Base-by-base conservation (phyloP, 1,140 invertebrate genomes). In the Platyscapa corneri region DNA sequence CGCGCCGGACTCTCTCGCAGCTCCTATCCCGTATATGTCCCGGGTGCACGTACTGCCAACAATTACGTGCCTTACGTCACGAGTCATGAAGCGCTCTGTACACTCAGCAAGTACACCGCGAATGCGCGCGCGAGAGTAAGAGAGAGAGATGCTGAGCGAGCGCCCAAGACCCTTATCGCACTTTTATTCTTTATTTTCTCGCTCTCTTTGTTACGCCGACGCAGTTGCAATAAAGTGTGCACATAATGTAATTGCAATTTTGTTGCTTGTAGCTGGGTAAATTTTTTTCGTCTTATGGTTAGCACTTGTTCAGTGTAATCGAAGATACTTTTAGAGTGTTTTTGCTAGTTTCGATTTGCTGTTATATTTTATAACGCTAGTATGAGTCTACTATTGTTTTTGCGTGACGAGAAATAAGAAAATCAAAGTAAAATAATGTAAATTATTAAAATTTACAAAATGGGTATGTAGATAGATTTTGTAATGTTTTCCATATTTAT, bases 61-160 rank as follows among this genome's bases (percentile, higher is more conserved):
- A 93, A 93, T 93, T 93, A 92, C 92, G 91, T 89, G 88, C 89
- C 90, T 92, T 91, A 91, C 91, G 90, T 92, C 90, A 91, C 88
- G 89, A 89, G 89, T 88, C 89, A 88, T 90, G 90, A 88, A 90
- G 46, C 72, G 3, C 64, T 78, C 56, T 3, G 74, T 78, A 53
- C 83, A 18, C 34, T 32, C 60, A 0, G 27, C 39, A 75, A 80
- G 84, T 81, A 72, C 84, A 53, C 70, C 12, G 37, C 70, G 34
- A 42, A 3, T n/a, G 14, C 67, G 20, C 67, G 42, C 27, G 64
- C 53, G 78, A 60, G 65, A 16, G 34, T 32, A 39, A n/a, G 30
- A 27, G 76, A 16, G n/a, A 42, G 42, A n/a, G 46, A 23, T 16
- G 18, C 27, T 7, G 30, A 49, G 20, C 7, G 39, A 39, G 46